These are phyloP conservation scores for Nyctalus aviator DNA, from an alignment of 2,797 vertebrate genomes.

Conservation along the genomic window DNA sequence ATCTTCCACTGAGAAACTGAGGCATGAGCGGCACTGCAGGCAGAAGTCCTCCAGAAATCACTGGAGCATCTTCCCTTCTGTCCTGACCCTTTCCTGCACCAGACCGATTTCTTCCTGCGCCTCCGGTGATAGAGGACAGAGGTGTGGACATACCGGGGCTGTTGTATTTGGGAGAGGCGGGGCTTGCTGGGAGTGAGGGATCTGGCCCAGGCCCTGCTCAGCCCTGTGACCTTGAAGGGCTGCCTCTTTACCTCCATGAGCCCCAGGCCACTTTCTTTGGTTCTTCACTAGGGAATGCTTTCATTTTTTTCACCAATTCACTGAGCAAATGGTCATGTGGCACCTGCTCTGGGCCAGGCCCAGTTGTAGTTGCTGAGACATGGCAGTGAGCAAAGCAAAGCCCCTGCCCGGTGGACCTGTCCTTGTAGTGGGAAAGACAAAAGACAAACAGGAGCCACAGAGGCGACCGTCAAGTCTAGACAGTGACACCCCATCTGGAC, in stretches of 20 bases:
- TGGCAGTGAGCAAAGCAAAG: background rate
- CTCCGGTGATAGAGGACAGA: background rate
- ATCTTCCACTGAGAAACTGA: background rate
- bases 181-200: background rate
- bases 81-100: background rate
- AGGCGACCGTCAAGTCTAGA: background rate
- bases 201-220: background rate
- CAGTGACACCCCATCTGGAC: background rate
- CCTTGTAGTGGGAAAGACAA: background rate
- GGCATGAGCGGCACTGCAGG: background rate
- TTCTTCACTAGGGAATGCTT: background rate
- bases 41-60: background rate
- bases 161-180: background rate
- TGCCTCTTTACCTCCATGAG: background rate
- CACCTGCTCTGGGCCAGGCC: background rate
- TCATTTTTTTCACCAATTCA: background rate
- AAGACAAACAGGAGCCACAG: background rate
- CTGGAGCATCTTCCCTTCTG: background rate
- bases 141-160: background rate
- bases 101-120: fast-evolving
- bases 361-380: background rate
- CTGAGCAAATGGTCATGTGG: background rate
- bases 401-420: background rate
- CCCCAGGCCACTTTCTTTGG: background rate
- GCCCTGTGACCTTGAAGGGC: background rate